phyloP scores from a whole-genome alignment of 2,888 invertebrate genomes.

The Scaptomyza polygonia region DNA sequence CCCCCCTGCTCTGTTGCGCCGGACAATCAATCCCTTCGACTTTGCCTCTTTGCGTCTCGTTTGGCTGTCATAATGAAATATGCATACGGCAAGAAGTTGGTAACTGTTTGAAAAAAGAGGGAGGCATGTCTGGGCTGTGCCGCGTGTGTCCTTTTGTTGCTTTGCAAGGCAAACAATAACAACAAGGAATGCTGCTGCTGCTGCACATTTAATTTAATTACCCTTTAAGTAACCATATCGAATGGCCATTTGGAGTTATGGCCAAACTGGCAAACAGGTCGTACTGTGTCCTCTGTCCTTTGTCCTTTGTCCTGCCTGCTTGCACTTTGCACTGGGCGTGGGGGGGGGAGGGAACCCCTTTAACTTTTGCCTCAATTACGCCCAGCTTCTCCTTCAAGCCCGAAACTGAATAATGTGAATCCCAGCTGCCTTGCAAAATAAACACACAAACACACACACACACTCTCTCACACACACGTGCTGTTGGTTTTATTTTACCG shows the following conservation, averaged over 20 bases:
- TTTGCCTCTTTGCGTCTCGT: conserved; percentile 1
- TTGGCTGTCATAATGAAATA: conserved; percentile 72
- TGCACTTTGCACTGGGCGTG: conserved; percentile 54
- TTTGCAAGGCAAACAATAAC: conserved; percentile 51
- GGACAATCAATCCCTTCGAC: conserved; percentile 12
- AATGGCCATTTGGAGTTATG: conserved; percentile 74
- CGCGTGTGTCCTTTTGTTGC: conserved; percentile 68
- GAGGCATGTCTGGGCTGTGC: conserved; percentile 15
- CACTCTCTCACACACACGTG: conserved; percentile 52
- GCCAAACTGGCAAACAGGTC: no score
- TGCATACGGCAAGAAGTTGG: conserved; percentile 58
- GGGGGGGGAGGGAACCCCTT: conserved; percentile 20
- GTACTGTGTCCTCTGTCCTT: conserved; percentile 10
- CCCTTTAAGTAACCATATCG: conserved; percentile 83
- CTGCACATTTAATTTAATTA: conserved; percentile 82
- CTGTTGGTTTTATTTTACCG: conserved; percentile 73
- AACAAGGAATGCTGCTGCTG: conserved; percentile 16
- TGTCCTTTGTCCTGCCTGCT: conserved; percentile 15
- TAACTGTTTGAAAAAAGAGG: conserved; percentile 26
- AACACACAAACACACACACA: conserved; percentile 9
- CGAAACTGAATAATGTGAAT: not conserved
- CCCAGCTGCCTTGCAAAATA: conserved; percentile 22
- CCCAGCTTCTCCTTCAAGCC: conserved; percentile 16
- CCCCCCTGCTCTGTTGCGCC: conserved; percentile 2
- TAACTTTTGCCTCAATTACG: conserved; percentile 64